Percentiles rank a stretch among this genome's conserved stretches.
Conservation (phyloP, 2,888 invertebrate genomes). For the Cheiracanthium punctorium region DNA sequence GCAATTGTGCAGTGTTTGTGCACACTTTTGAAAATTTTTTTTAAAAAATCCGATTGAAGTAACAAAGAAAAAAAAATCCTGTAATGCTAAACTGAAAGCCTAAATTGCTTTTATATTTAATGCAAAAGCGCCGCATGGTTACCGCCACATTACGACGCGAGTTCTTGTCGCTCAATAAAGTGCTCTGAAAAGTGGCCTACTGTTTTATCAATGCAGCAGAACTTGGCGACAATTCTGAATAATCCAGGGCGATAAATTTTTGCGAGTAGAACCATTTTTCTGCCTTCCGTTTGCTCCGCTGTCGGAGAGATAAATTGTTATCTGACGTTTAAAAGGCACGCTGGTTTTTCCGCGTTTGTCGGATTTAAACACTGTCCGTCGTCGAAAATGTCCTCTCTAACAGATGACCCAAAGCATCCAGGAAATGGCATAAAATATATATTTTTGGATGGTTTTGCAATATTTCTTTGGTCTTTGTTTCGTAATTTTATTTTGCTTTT, state of each 20-base stretch:
- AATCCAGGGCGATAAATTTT: constrained; percentile 45
- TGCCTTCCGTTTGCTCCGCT: not conserved
- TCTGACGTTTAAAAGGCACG: constrained; percentile 30
- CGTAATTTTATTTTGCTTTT: not conserved
- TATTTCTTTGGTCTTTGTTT: not conserved
- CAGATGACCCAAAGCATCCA: not conserved
- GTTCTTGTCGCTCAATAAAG: not conserved
- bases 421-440: not conserved
- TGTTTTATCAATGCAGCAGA: constrained; percentile 16
- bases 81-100: too few relatives aligned
- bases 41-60: too few relatives aligned
- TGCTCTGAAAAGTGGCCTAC: not conserved
- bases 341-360: constrained; percentile 40
- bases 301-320: constrained; percentile 53
- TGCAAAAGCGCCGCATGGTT: too few relatives aligned
- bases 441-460: not conserved
- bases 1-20: too few relatives aligned
- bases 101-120: too few relatives aligned
- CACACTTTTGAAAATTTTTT: too few relatives aligned
- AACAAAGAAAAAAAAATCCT: too few relatives aligned
- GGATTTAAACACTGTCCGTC: not conserved
- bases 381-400: not conserved
- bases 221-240: constrained; percentile 36
- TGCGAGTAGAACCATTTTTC: not conserved
- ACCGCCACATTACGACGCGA: too few relatives aligned